Evolutionary conservation across 2,797 vertebrate species (phyloP).

Genomic region (Darevskia mixta): DNA sequence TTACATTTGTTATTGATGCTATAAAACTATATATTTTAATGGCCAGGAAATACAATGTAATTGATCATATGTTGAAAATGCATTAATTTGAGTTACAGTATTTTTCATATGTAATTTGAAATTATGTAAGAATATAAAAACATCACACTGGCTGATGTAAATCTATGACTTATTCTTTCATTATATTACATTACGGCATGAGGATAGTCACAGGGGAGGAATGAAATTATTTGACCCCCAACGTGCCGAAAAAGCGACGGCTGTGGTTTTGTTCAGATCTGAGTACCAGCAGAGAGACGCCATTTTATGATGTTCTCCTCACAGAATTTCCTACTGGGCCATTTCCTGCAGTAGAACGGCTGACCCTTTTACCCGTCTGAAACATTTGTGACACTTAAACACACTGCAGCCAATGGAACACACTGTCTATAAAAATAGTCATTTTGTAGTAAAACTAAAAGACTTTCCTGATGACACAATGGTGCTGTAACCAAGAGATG

Average conservation of each 20-base stretch:
- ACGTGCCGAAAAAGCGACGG: not conserved
- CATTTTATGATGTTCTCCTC: slow-evolving; percentile 17
- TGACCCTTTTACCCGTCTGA: slow-evolving; percentile 52
- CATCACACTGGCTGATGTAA: slow-evolving; percentile 56
- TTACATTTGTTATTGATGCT: slow-evolving; percentile 75
- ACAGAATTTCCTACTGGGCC: not conserved
- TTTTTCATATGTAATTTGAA: slow-evolving; percentile 77
- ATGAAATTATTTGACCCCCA: slow-evolving; percentile 11
- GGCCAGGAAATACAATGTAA: slow-evolving; percentile 71
- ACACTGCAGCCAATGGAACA: slow-evolving; percentile 1
- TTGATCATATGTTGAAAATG: slow-evolving; percentile 76
- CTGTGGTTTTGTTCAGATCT: not conserved
- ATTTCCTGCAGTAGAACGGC: slow-evolving; percentile 25
- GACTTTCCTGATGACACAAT: slow-evolving; percentile 60
- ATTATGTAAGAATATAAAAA: slow-evolving; percentile 70
- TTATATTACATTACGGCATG: slow-evolving; percentile 62
- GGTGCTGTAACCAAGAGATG: slow-evolving; percentile 52
- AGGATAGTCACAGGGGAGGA: slow-evolving; percentile 3
- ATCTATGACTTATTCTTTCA: slow-evolving; percentile 67
- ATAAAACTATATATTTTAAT: slow-evolving; percentile 76
- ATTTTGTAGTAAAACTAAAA: slow-evolving; percentile 71
- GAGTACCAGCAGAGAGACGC: not conserved
- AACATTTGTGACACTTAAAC: slow-evolving; percentile 40
- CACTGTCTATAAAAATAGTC: slow-evolving; percentile 60
- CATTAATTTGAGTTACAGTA: slow-evolving; percentile 77